These are phyloP conservation scores for Jacana jacana DNA, from an alignment of 2,113 vertebrate genomes.

Conservation along the genomic window DNA sequence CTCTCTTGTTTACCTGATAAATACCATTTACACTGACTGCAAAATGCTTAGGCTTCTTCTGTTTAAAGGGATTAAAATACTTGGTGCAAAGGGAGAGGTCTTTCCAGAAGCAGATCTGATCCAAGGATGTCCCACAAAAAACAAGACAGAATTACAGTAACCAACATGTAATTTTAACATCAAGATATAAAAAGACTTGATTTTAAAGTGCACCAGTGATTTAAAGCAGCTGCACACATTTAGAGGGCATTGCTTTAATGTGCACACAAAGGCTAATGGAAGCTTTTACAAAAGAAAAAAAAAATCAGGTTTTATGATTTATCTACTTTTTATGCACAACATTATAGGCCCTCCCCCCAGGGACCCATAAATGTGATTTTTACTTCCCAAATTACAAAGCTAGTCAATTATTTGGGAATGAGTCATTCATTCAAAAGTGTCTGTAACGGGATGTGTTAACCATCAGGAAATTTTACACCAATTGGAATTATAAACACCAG, in stretches of 20 bases:
- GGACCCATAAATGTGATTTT: slow-evolving; percentile 81
- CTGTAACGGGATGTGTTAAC: slow-evolving; percentile 79
- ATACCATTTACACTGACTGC: slow-evolving; percentile 4
- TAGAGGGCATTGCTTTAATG: slow-evolving; percentile 56
- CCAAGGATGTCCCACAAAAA: slow-evolving; percentile 57
- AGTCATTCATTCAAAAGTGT: slow-evolving; percentile 79
- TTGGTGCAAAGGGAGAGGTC: slow-evolving; percentile 26
- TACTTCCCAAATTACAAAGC: slow-evolving; percentile 81
- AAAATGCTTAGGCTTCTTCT: slow-evolving; percentile 12
- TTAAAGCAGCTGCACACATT: slow-evolving; percentile 68
- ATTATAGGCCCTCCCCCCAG: slow-evolving; percentile 69
- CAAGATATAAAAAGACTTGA: slow-evolving; percentile 69
- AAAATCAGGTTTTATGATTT: slow-evolving; percentile 77
- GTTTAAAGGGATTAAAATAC: slow-evolving; percentile 42
- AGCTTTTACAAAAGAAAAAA: slow-evolving; percentile 74
- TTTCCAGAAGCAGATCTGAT: slow-evolving; percentile 42
- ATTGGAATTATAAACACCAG: slow-evolving; percentile 86
- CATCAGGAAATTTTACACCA: slow-evolving; percentile 83
- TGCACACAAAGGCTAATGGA: slow-evolving; percentile 73
- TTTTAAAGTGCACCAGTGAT: slow-evolving; percentile 63
- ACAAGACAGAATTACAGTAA: slow-evolving; percentile 70
- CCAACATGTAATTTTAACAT: slow-evolving; percentile 76
- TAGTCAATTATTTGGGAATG: slow-evolving; percentile 78
- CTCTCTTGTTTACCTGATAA: slow-evolving; percentile 39
- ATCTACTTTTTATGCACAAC: slow-evolving; percentile 78